Evolutionary conservation across 2,797 vertebrate species (phyloP).

Genomic region (Trachurus trachurus): DNA sequence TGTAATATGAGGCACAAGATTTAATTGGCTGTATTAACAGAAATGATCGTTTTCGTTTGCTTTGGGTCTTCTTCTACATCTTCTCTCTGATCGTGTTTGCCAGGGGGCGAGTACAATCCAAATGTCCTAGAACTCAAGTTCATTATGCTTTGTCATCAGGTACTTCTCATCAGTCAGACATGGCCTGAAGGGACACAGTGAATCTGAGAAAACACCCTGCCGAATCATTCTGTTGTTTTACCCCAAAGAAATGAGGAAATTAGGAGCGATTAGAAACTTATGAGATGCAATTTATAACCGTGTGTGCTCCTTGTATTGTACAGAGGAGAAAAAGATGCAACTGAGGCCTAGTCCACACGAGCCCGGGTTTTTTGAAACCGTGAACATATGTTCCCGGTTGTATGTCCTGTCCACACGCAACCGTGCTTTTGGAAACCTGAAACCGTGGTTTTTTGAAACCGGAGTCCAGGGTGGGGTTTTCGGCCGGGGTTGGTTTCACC

Average conservation of each 20-base stretch:
- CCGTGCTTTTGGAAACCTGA: too few relatives aligned
- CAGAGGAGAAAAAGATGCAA: neutral
- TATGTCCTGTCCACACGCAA: too few relatives aligned
- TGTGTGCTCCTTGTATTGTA: neutral
- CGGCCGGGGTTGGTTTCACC: too few relatives aligned
- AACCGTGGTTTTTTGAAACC: too few relatives aligned
- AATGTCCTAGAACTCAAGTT: slow-evolving; percentile 54
- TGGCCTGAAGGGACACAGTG: slow-evolving; percentile 51
- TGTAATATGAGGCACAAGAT: slow-evolving; percentile 20
- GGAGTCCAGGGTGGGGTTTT: too few relatives aligned
- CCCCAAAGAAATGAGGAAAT: slow-evolving; percentile 7
- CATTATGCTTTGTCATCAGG: slow-evolving; percentile 63
- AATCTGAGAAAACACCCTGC: slow-evolving; percentile 32
- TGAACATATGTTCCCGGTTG: too few relatives aligned
- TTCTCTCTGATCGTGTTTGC: slow-evolving; percentile 46
- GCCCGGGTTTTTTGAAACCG: too few relatives aligned
- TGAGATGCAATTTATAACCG: neutral
- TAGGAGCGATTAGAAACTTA: slow-evolving; percentile 18
- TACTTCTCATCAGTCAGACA: slow-evolving; percentile 55
- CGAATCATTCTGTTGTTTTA: slow-evolving; percentile 24
- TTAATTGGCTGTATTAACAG: neutral
- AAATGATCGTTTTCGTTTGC: neutral
- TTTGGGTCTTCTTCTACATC: slow-evolving; percentile 16
- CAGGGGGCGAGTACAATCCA: slow-evolving; percentile 42
- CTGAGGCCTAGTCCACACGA: too few relatives aligned